These are phyloP conservation scores for Myocastor coypus DNA, from an alignment of 2,113 vertebrate genomes.

Conservation along the genomic window DNA sequence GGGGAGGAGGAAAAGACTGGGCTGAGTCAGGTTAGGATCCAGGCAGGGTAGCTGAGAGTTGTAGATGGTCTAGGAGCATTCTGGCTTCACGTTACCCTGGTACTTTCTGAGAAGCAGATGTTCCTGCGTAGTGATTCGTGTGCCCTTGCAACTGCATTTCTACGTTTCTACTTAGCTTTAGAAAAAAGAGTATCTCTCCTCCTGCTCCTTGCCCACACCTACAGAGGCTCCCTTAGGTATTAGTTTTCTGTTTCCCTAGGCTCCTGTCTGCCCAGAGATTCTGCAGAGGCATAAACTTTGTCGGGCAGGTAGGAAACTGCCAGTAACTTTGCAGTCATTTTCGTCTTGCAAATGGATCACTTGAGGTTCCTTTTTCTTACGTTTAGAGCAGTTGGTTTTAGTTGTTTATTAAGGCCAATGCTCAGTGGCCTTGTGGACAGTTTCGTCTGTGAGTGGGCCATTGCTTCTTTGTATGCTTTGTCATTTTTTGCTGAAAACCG, in stretches of 20 bases:
- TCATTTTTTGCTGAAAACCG: neutral
- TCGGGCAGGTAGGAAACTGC: neutral
- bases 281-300: neutral
- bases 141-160: neutral
- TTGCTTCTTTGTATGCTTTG: neutral
- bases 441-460: neutral
- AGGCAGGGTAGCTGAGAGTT: neutral
- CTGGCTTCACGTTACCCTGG: no score
- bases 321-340: neutral
- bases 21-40: neutral
- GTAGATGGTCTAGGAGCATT: neutral
- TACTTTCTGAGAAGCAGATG: neutral
- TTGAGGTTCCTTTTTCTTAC: neutral
- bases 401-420: neutral
- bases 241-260: neutral
- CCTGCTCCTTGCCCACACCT: neutral
- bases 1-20: neutral
- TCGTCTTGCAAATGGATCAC: neutral
- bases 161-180: neutral
- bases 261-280: neutral
- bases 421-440: neutral
- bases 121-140: neutral
- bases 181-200: neutral
- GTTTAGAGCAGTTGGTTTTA: neutral
- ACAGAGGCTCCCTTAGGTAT: neutral